Evolutionary conservation across 2,797 vertebrate genomes (phyloP).

Genomic region (Carduelis carduelis): DNA sequence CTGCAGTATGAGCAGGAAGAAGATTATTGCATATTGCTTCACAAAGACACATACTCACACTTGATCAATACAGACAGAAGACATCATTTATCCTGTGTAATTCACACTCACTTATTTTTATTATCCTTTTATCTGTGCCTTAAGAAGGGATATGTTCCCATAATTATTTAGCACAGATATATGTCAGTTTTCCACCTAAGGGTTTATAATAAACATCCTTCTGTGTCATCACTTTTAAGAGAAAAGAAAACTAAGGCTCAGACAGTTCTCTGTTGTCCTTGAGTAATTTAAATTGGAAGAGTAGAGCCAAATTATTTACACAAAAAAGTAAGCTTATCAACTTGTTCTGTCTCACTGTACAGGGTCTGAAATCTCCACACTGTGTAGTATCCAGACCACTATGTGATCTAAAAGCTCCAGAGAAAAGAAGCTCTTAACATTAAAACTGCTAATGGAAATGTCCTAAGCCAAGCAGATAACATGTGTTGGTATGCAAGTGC

Average conservation of each 20-base stretch:
- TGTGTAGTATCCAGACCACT: not conserved
- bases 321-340: not conserved
- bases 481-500: conserved; percentile 61
- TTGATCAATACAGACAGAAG: not conserved
- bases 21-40: not conserved
- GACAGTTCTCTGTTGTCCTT: not conserved
- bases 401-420: not conserved
- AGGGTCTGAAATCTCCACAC: not conserved
- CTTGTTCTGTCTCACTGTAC: not conserved
- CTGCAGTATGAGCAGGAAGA: not conserved
- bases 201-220: not conserved
- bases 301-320: not conserved
- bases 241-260: not conserved
- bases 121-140: not conserved
- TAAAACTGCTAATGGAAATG: not conserved
- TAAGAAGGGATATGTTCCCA: not conserved
- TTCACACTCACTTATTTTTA: not conserved
- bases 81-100: not conserved
- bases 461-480: conserved; percentile 33
- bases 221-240: not conserved
- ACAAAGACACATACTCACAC: not conserved
- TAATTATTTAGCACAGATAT: not conserved
- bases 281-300: not conserved
- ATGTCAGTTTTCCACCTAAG: not conserved
- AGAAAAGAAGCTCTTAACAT: not conserved